Evolutionary conservation across 1,140 invertebrate species (phyloP).

Genomic region (Tetramorium simillimum): DNA sequence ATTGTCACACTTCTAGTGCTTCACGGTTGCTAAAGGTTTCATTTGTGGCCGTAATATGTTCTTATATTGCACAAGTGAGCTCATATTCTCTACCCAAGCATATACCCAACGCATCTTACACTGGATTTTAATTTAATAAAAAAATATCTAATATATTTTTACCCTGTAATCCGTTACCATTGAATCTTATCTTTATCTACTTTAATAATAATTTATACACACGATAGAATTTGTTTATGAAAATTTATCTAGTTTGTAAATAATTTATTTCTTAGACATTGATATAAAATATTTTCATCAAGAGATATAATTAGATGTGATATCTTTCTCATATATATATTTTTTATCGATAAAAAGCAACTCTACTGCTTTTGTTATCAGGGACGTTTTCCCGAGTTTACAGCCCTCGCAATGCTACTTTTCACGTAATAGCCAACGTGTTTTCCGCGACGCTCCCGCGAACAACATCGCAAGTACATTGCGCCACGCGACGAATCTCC

Average conservation of each 20-base stretch:
- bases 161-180: neutral
- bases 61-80: neutral
- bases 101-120: neutral
- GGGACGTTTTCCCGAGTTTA: neutral
- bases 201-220: neutral
- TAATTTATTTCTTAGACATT: neutral
- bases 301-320: neutral
- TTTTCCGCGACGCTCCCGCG: neutral
- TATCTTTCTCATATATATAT: neutral
- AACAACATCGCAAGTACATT: slow-evolving; percentile 3
- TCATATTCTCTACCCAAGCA: neutral
- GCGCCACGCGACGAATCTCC: neutral
- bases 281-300: neutral
- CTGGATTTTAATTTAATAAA: neutral
- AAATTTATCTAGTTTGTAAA: neutral
- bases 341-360: neutral
- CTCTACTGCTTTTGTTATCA: neutral
- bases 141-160: neutral
- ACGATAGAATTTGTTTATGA: neutral
- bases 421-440: neutral
- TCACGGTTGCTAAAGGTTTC: slow-evolving; percentile 9
- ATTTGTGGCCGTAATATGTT: neutral
- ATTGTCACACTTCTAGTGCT: slow-evolving; percentile 12
- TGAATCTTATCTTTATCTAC: neutral
- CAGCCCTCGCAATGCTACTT: neutral